A percentile compares a stretch with the other conserved stretches of the same genome.
These are phyloP conservation scores for Ptyas mucosa DNA, from an alignment of 2,113 vertebrate genomes.

Conservation along the genomic window DNA sequence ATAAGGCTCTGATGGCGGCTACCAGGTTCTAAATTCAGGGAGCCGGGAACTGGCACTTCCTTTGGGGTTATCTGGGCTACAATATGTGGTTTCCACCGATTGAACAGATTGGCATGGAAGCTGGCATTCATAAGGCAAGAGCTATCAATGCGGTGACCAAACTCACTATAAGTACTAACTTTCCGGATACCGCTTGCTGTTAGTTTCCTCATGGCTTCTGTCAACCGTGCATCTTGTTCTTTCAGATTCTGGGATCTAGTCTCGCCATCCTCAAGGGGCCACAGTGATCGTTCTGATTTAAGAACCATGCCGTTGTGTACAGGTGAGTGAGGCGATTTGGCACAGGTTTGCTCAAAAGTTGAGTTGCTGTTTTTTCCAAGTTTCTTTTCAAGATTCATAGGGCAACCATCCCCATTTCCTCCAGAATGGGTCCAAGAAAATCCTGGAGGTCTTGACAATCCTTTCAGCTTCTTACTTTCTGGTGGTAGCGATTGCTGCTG, in stretches of 20 bases:
- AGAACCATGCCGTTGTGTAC: slow-evolving; percentile 17
- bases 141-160: slow-evolving; percentile 34
- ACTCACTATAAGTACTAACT: slow-evolving; percentile 12
- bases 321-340: neutral
- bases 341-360: slow-evolving; percentile 22
- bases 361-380: slow-evolving; percentile 45
- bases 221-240: slow-evolving; percentile 61
- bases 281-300: slow-evolving; percentile 39
- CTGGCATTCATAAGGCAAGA: slow-evolving; percentile 42
- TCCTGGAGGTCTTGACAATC: slow-evolving; percentile 25
- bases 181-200: slow-evolving; percentile 37
- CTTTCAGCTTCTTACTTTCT: slow-evolving; percentile 55
- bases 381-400: slow-evolving; percentile 33
- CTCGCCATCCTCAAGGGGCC: slow-evolving; percentile 12
- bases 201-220: slow-evolving; percentile 66
- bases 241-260: slow-evolving; percentile 21
- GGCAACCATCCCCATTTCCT: slow-evolving; percentile 50
- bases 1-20: slow-evolving; percentile 39
- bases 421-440: slow-evolving; percentile 56
- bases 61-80: slow-evolving; percentile 31
- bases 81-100: slow-evolving; percentile 33
- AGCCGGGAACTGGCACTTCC: slow-evolving; percentile 21
- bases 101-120: slow-evolving; percentile 43
- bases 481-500: slow-evolving; percentile 11
- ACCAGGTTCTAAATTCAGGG: slow-evolving; percentile 25